phyloP scores from a whole-genome alignment of 2,888 invertebrate genomes.

The Alentia gelatinosa region DNA sequence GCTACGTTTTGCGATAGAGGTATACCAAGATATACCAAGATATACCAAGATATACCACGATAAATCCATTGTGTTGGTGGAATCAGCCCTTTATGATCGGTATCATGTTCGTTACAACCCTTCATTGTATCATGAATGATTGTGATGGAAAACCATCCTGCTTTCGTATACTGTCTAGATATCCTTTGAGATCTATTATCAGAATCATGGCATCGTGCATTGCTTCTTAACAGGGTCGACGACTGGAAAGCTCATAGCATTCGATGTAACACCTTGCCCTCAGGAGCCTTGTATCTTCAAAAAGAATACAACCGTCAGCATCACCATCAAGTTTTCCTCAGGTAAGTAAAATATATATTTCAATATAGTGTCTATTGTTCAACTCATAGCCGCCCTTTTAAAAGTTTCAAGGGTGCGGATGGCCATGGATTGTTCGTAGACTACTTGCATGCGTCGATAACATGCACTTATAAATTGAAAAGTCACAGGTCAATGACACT shows the following conservation, averaged over 20 bases:
- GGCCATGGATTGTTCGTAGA: no score
- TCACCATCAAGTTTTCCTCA: not conserved
- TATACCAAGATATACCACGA: not conserved
- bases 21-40: no score
- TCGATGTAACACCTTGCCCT: conserved; percentile 46
- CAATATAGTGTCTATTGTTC: not conserved
- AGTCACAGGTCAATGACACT: not conserved
- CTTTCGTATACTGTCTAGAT: not conserved
- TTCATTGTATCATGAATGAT: not conserved
- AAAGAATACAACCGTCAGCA: not conserved
- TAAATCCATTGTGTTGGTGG: not conserved
- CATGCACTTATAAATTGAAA: not conserved
- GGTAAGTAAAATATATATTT: not conserved
- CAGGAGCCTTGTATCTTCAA: conserved; percentile 20
- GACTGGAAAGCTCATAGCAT: not conserved
- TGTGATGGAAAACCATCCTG: not conserved
- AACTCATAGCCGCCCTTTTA: not conserved
- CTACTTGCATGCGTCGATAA: not conserved
- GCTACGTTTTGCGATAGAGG: no score
- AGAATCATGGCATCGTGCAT: not conserved
- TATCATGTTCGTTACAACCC: not conserved
- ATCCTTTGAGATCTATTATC: no score
- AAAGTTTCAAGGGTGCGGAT: no score
- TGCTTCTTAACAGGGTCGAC: conserved; percentile 5
- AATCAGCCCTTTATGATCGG: not conserved